These are phyloP conservation scores for Apodemia zela DNA, from an alignment of 2,888 invertebrate species.

Conservation along the genomic window DNA sequence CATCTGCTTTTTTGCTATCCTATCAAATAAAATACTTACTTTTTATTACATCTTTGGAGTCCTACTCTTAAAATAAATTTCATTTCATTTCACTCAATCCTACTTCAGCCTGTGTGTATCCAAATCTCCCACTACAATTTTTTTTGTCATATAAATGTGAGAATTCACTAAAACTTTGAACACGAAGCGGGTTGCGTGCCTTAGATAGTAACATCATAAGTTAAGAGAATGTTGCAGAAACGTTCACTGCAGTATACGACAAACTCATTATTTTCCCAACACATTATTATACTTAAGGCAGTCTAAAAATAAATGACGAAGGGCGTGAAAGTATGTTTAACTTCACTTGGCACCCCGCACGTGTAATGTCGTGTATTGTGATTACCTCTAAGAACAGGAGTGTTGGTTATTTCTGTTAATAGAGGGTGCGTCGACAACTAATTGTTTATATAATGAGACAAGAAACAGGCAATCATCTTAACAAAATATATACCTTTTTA, in stretches of 20 bases:
- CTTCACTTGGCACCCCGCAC: slow-evolving; percentile 68
- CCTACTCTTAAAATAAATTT: no score
- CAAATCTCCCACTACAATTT: no score
- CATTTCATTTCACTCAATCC: no score
- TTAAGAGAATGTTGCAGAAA: slow-evolving; percentile 8
- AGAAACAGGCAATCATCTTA: slow-evolving; percentile 12
- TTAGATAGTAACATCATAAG: background rate
- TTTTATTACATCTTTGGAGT: no score
- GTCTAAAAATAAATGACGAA: slow-evolving; percentile 64
- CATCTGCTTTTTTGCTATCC: no score
- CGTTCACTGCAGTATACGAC: background rate
- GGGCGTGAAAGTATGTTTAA: slow-evolving; percentile 56
- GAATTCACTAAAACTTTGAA: no score
- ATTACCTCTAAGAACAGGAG: slow-evolving; percentile 45
- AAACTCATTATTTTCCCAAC: slow-evolving; percentile 21
- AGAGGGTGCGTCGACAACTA: slow-evolving; percentile 22
- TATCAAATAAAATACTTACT: no score
- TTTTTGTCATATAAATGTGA: no score
- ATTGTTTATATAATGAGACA: slow-evolving; percentile 22
- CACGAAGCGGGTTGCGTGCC: background rate
- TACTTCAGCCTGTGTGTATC: no score
- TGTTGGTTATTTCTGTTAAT: slow-evolving; percentile 25
- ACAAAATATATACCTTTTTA: slow-evolving; percentile 14
- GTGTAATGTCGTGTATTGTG: slow-evolving; percentile 67
- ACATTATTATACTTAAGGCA: slow-evolving; percentile 26